Conservation (phyloP, 2,888 invertebrate species). For the Gryllus longicercus region DNA sequence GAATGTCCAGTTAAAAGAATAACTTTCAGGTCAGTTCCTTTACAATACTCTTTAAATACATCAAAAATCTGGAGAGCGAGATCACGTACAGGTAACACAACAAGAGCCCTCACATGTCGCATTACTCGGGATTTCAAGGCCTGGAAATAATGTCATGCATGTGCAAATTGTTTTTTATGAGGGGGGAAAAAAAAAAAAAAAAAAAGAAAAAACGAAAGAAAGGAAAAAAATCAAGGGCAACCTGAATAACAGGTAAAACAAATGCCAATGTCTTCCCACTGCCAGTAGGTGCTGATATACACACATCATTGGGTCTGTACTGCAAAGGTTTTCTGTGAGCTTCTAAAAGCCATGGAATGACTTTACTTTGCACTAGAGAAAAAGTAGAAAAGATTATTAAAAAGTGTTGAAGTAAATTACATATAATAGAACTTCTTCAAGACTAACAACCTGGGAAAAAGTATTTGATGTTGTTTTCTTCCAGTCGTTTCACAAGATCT, state of each 20-base stretch:
- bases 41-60: constrained; percentile 71
- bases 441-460: constrained; percentile 65
- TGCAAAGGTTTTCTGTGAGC: constrained; percentile 57
- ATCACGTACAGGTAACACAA: constrained; percentile 91
- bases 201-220: constrained; percentile 47
- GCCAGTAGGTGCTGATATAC: constrained; percentile 95
- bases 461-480: constrained; percentile 66
- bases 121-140: constrained; percentile 60
- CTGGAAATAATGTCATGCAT: constrained; percentile 44
- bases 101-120: constrained; percentile 71
- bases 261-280: constrained; percentile 96
- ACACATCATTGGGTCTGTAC: constrained; percentile 81
- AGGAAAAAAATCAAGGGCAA: constrained; percentile 41
- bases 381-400: constrained; percentile 20
- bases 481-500: constrained; percentile 59
- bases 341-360: constrained; percentile 72
- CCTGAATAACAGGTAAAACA: constrained; percentile 85
- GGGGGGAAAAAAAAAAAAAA: neutral
- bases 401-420: neutral
- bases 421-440: neutral
- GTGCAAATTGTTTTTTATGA: too few relatives aligned
- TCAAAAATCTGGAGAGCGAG: constrained; percentile 84
- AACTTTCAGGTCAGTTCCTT: constrained; percentile 65
- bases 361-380: constrained; percentile 63
- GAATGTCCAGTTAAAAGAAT: constrained; percentile 49